Conservation (phyloP, 2,113 vertebrate genomes). For the Oryctolagus cuniculus region DNA sequence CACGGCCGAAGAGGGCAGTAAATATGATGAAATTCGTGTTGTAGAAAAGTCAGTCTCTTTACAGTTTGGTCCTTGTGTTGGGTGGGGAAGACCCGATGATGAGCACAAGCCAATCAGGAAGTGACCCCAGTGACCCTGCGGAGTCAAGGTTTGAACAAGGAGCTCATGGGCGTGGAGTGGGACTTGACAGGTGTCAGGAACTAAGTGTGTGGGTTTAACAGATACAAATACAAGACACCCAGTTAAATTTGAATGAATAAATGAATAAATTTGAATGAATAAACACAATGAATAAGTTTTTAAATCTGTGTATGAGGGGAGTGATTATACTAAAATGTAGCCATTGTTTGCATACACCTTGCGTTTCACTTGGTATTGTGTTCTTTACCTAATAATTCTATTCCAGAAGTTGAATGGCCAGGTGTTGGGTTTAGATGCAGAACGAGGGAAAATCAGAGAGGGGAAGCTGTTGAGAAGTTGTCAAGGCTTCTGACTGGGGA, state of each 20-base stretch:
- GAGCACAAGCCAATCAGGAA: not conserved
- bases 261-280: not conserved
- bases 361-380: not conserved
- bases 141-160: not conserved
- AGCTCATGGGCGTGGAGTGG: not conserved
- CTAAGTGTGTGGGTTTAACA: not conserved
- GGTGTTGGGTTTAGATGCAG: not conserved
- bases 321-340: not conserved
- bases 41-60: not conserved
- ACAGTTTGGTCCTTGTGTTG: not conserved
- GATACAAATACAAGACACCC: not conserved
- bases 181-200: not conserved
- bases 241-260: slow-evolving; percentile 28
- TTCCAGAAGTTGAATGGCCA: not conserved
- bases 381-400: not conserved
- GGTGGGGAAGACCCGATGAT: not conserved
- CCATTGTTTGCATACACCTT: not conserved
- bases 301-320: not conserved
- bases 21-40: not conserved
- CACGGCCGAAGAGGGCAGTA: not conserved
- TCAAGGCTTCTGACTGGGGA: not conserved
- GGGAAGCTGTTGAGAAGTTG: not conserved
- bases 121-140: not conserved
- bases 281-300: not conserved
- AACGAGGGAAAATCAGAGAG: not conserved